These are phyloP conservation scores for Crotalus horridus DNA, from an alignment of 2,113 vertebrate species.

Conservation along the genomic window DNA sequence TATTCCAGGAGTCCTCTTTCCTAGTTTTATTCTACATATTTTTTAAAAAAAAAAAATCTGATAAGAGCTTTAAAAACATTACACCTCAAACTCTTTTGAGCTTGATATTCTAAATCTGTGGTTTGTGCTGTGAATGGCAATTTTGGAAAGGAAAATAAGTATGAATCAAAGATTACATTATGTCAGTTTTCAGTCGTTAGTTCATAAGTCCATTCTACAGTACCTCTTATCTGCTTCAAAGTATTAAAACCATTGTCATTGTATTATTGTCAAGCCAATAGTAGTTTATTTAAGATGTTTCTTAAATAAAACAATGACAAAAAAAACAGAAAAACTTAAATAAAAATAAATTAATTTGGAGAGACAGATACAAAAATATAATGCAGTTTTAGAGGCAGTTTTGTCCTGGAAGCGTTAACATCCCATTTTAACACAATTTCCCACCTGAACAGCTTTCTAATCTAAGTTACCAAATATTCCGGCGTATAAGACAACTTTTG, in stretches of 20 bases:
- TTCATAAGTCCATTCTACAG: not conserved
- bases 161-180: too few species aligned
- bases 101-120: not conserved
- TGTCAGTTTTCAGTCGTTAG: not conserved
- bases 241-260: not conserved
- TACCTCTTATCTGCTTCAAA: not conserved
- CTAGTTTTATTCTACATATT: not conserved
- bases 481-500: too few species aligned
- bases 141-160: not conserved
- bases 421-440: not conserved
- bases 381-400: not conserved
- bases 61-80: not conserved
- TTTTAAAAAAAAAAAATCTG: not conserved
- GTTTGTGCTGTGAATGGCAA: not conserved
- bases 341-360: not conserved
- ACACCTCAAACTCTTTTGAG: not conserved
- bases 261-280: not conserved
- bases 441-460: not conserved
- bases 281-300: not conserved
- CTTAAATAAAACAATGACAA: not conserved
- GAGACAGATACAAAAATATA: not conserved
- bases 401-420: not conserved
- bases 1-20: not conserved
- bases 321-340: not conserved
- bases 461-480: not conserved